Evolutionary conservation across 2,113 vertebrate genomes (phyloP).

Genomic region (Quiscalus mexicanus): DNA sequence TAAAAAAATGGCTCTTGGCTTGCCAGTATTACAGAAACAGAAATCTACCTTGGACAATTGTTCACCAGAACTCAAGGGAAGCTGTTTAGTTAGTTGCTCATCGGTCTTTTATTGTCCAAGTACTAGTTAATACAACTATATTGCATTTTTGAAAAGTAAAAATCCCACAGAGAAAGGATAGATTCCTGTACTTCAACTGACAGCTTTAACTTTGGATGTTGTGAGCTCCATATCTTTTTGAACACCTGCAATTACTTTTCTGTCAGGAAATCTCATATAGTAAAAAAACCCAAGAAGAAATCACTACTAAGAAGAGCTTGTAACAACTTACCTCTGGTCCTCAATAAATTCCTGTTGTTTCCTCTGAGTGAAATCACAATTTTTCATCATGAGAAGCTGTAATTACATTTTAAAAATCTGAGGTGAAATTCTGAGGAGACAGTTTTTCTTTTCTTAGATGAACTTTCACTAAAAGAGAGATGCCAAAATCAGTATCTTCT

Average conservation of each 20-base stretch:
- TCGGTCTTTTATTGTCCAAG: background rate
- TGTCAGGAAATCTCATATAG: background rate
- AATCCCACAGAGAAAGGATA: background rate
- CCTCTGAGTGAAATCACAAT: background rate
- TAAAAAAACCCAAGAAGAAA: background rate
- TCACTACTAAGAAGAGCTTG: background rate
- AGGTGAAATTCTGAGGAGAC: background rate
- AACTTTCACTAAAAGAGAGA: background rate
- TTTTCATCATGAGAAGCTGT: background rate
- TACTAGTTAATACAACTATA: background rate
- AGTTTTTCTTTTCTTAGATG: background rate
- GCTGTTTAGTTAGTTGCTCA: background rate
- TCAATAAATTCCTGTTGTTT: conserved; percentile 10
- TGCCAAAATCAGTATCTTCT: background rate
- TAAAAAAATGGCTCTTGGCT: background rate
- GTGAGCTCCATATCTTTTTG: background rate
- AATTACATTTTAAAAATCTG: background rate
- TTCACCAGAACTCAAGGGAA: background rate
- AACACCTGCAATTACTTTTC: background rate
- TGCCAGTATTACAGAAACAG: background rate
- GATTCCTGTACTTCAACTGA: background rate
- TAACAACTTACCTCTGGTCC: background rate
- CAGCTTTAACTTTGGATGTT: background rate
- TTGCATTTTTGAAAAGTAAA: background rate
- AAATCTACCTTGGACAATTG: background rate